A percentile compares a stretch with the other conserved stretches of the same genome.
phyloP scores from a whole-genome alignment of 2,113 vertebrate species.

The Lophotis ruficrista region DNA sequence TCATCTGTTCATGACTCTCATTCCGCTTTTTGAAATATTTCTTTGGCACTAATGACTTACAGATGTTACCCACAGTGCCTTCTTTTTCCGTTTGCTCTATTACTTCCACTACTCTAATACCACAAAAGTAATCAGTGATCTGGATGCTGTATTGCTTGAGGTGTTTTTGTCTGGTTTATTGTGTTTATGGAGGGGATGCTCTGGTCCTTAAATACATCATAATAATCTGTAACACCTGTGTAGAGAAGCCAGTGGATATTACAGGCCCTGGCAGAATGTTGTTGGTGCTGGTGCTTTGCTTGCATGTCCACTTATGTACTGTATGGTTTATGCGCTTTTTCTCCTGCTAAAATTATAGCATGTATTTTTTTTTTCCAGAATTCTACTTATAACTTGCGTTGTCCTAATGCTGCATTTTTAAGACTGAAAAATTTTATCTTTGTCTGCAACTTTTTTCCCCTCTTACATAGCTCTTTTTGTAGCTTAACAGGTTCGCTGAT shows the following conservation, averaged over 20 bases:
- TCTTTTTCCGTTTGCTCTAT: neutral
- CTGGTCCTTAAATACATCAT: neutral
- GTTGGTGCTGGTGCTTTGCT: neutral
- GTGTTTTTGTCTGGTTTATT: neutral
- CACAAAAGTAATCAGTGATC: neutral
- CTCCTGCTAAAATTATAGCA: neutral
- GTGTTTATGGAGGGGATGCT: neutral
- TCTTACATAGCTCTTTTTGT: neutral
- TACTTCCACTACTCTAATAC: neutral
- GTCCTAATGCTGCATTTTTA: neutral
- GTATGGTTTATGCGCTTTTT: neutral
- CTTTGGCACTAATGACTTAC: neutral
- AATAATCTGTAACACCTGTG: neutral
- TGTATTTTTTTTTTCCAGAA: neutral
- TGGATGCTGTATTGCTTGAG: neutral
- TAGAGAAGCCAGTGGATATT: neutral
- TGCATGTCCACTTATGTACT: neutral
- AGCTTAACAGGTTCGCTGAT: neutral
- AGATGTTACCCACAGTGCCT: neutral
- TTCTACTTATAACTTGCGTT: neutral
- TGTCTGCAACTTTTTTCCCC: neutral
- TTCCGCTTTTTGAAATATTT: neutral
- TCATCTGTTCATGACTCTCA: neutral
- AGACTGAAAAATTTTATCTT: neutral
- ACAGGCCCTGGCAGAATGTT: neutral